phyloP scores from a whole-genome alignment of 2,888 invertebrate genomes.

The Diachrysia chrysitis region DNA sequence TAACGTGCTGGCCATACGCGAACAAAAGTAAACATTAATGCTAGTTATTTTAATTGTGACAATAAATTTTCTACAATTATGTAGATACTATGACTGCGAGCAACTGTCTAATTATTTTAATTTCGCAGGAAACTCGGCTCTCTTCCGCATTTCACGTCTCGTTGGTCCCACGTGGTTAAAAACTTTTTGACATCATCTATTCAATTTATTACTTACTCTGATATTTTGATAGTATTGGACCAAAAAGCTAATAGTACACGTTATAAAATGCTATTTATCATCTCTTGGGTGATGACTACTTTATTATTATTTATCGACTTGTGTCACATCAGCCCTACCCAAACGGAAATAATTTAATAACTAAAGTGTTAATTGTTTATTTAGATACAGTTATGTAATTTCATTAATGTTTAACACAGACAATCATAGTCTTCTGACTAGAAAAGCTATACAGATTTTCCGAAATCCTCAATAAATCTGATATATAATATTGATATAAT shows the following conservation, averaged over 20 bases:
- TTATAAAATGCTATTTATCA: background rate
- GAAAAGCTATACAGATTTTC: slow-evolving; percentile 82
- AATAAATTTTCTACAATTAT: slow-evolving; percentile 55
- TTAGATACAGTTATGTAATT: slow-evolving; percentile 62
- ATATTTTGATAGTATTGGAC: slow-evolving; percentile 12
- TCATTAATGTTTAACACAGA: slow-evolving; percentile 77
- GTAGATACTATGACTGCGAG: slow-evolving; percentile 36
- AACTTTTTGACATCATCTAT: slow-evolving; percentile 38
- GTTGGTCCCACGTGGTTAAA: slow-evolving; percentile 58
- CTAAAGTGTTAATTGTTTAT: slow-evolving; percentile 52
- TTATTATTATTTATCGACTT: background rate
- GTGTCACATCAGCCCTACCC: slow-evolving; percentile 54
- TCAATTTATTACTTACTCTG: slow-evolving; percentile 25
- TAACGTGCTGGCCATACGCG: slow-evolving; percentile 32
- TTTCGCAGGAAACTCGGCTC: slow-evolving; percentile 49
- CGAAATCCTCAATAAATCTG: slow-evolving; percentile 75
- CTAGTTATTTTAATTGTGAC: slow-evolving; percentile 58
- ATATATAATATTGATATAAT: slow-evolving; percentile 69
- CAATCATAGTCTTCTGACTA: slow-evolving; percentile 87
- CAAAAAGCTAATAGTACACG: background rate
- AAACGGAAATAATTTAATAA: slow-evolving; percentile 41
- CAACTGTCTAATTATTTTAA: slow-evolving; percentile 54
- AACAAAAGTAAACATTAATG: slow-evolving; percentile 52
- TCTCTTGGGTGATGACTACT: slow-evolving; percentile 22
- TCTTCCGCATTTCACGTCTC: slow-evolving; percentile 51